These are phyloP conservation scores for Musca domestica DNA, from an alignment of 1,140 invertebrate species.

Conservation along the genomic window DNA sequence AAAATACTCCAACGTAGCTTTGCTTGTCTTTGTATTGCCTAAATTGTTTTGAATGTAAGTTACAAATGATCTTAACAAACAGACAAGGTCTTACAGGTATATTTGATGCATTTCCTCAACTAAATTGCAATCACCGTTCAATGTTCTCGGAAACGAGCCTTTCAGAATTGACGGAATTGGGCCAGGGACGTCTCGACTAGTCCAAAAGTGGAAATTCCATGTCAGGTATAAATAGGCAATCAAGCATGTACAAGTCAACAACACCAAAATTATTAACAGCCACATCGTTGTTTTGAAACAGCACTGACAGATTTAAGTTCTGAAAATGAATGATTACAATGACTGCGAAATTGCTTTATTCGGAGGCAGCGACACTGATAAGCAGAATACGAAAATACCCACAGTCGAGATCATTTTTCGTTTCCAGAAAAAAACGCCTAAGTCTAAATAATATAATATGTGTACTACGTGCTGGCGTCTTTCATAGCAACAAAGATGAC, in stretches of 20 bases:
- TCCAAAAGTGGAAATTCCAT: constrained; percentile 51
- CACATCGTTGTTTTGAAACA: neutral
- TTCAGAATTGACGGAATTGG: constrained; percentile 41
- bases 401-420: too few relatives aligned
- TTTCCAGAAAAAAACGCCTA: too few relatives aligned
- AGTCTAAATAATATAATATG: too few relatives aligned
- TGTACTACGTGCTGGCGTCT: too few relatives aligned
- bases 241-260: neutral
- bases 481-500: too few relatives aligned
- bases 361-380: too few relatives aligned
- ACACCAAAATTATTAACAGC: neutral
- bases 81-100: constrained; percentile 39
- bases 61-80: too few relatives aligned
- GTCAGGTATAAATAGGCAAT: constrained; percentile 44
- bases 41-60: too few relatives aligned
- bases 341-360: too few relatives aligned
- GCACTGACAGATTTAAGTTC: too few relatives aligned
- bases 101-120: constrained; percentile 39
- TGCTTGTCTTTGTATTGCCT: constrained; percentile 37
- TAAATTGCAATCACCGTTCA: constrained; percentile 29
- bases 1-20: constrained; percentile 43
- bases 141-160: constrained; percentile 42
- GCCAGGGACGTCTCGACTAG: constrained; percentile 38
- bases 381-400: too few relatives aligned
- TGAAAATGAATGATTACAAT: too few relatives aligned